These are phyloP conservation scores for Aplysia californica DNA, from an alignment of 1,140 invertebrate species.

Conservation along the genomic window DNA sequence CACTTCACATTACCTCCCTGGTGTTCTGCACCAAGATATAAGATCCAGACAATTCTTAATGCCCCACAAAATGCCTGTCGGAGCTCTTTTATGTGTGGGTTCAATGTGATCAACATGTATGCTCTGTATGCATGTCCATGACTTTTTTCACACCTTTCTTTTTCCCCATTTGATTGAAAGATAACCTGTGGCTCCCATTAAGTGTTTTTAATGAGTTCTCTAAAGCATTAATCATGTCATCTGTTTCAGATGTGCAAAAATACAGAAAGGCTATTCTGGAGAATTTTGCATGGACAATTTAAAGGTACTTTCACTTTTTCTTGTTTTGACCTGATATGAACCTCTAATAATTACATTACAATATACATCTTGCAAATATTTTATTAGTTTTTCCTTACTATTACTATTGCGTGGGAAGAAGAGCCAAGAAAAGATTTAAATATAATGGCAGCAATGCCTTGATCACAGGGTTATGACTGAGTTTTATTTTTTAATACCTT, in stretches of 20 bases:
- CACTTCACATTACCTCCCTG: too few species aligned
- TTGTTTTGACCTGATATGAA: not conserved
- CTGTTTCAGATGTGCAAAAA: conserved; percentile 20
- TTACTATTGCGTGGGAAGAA: not conserved
- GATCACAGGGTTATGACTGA: not conserved
- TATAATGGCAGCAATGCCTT: not conserved
- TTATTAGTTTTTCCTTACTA: not conserved
- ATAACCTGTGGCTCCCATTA: too few species aligned
- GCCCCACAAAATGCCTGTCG: too few species aligned
- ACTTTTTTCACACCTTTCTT: too few species aligned
- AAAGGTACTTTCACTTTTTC: conserved; percentile 4
- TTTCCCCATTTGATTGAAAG: too few species aligned
- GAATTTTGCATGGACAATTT: conserved; percentile 23
- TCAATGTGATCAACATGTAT: too few species aligned
- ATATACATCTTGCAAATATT: not conserved
- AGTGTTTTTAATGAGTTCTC: too few species aligned
- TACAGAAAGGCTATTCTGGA: conserved; percentile 20
- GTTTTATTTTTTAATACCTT: not conserved
- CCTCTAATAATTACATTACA: not conserved
- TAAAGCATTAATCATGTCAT: too few species aligned
- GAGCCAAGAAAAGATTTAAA: not conserved
- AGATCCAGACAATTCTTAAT: too few species aligned
- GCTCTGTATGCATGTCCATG: too few species aligned
- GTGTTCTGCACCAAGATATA: too few species aligned
- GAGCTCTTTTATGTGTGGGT: too few species aligned